Percentiles rank a stretch among this genome's conserved stretches.
phyloP scores from a whole-genome alignment of 2,888 invertebrate species.

The Drosophila formosana region DNA sequence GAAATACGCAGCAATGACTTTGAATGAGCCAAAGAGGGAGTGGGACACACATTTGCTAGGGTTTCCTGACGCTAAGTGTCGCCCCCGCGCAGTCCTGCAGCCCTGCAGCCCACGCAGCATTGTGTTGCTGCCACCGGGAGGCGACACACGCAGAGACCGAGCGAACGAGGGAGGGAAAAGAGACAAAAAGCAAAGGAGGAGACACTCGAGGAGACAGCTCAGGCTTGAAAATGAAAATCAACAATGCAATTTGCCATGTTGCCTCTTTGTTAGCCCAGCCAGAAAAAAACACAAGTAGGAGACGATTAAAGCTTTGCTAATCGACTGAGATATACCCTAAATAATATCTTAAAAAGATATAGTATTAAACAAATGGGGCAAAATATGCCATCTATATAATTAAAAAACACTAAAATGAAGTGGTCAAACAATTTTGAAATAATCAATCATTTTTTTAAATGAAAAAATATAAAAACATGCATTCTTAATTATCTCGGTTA shows the following conservation, averaged over 20 bases:
- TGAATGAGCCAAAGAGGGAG: conserved; percentile 46
- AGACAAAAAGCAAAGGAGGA: conserved; percentile 3
- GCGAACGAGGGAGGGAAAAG: neutral
- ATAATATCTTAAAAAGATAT: neutral
- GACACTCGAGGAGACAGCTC: conserved; percentile 50
- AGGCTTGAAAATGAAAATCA: conserved; percentile 81
- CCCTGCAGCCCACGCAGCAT: conserved; percentile 3
- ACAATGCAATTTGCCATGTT: conserved; percentile 81
- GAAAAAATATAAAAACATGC: too few species aligned
- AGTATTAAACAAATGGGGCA: neutral
- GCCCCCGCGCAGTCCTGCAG: conserved; percentile 22
- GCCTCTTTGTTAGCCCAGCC: conserved; percentile 54
- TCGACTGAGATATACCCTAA: neutral
- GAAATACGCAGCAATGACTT: conserved; percentile 75
- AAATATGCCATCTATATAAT: too few species aligned
- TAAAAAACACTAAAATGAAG: too few species aligned
- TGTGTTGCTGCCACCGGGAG: conserved; percentile 7
- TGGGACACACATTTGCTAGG: conserved; percentile 59
- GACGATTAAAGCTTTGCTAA: neutral
- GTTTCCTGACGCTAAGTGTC: conserved; percentile 65
- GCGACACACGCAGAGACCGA: neutral
- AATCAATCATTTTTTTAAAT: too few species aligned
- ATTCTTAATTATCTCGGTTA: too few species aligned
- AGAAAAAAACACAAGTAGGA: conserved; percentile 16
- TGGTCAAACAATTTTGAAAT: too few species aligned